Evolutionary conservation across 2,113 vertebrate species (phyloP).

Genomic region (Megaceryle maxima): DNA sequence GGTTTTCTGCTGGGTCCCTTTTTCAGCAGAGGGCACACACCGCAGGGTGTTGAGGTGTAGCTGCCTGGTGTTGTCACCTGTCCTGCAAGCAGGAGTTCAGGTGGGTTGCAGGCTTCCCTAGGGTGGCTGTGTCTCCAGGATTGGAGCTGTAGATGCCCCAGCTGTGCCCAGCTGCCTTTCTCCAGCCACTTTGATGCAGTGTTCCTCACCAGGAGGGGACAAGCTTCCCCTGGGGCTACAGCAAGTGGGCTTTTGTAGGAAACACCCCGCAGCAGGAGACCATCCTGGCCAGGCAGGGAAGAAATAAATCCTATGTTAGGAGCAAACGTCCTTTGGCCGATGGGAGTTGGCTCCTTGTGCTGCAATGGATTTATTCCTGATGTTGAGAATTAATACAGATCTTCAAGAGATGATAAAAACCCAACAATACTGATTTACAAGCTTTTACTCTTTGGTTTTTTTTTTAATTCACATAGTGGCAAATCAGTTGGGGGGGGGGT

Average conservation of each 20-base stretch:
- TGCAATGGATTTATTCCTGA: neutral
- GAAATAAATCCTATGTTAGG: fast-evolving
- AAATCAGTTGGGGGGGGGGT: neutral
- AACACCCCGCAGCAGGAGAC: neutral
- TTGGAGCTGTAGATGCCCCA: neutral
- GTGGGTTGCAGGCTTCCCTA: neutral
- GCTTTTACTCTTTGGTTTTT: neutral
- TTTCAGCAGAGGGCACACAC: neutral
- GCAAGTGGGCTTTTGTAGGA: neutral
- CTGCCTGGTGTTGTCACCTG: neutral
- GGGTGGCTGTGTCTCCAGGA: neutral
- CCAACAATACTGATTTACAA: neutral
- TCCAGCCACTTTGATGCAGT: neutral
- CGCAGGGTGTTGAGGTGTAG: too few relatives aligned
- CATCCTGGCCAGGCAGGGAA: neutral
- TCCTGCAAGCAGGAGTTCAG: neutral
- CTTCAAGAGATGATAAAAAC: neutral
- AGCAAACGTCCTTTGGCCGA: neutral
- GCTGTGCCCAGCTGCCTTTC: neutral
- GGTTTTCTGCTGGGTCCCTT: neutral
- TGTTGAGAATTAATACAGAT: neutral
- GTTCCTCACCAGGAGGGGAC: neutral
- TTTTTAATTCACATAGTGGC: neutral
- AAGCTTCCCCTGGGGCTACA: neutral
- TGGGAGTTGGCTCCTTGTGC: neutral